Base-by-base conservation (phyloP, 2,113 vertebrate species). In the Phalacrocorax pelagicus region DNA sequence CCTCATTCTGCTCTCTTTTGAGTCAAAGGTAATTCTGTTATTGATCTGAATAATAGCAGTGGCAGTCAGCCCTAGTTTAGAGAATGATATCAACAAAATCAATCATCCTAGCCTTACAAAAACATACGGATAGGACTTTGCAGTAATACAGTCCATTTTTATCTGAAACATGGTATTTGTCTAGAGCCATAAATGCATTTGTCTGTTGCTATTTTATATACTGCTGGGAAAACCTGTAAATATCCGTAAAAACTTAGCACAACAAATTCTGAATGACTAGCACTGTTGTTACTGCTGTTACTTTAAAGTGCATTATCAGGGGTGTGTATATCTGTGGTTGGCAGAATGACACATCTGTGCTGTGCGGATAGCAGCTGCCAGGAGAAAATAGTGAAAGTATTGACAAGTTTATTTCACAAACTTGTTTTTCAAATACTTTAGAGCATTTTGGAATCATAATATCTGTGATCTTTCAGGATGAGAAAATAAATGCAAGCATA, bases 21-120 rank as follows among this genome's bases (percentile, higher is more conserved):
- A 80, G 51, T 63, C 74, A 65, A 65, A 95, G 78, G 34, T 91
- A 88, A 93, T 96, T 93, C 78, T 91, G 40, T 94, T 95, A 88
- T 40, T 80, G 84, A 77, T 90, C 62, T 88, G 74, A 95, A 29
- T 93, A 88, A 86, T 19, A 82, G 58, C 42, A 70, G 66, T 73
- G 49, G 62, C 85, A 88, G 66, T 86, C 62, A 82, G 66, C 38
- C n/a, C 12, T 38, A 11, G 8, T 92, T 91, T 86, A 77, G 66
- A 70, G 52, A 82, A 61, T 46, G 16, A 1, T 62, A 81, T 34
- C 54, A 62, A 44, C 42, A 81, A 57, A 90, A 90, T 90, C 52
- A 19, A 34, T 89, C 65, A 47, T 67, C 15, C 21, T 74, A 57
- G 12, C 15, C 34, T 79, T 78, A 49, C n/a, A 67, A 57, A 90